Evolutionary conservation across 2,888 invertebrate genomes (phyloP), one percentile per base, ranked within the genome.

Genomic region (Crematogaster levior): DNA sequence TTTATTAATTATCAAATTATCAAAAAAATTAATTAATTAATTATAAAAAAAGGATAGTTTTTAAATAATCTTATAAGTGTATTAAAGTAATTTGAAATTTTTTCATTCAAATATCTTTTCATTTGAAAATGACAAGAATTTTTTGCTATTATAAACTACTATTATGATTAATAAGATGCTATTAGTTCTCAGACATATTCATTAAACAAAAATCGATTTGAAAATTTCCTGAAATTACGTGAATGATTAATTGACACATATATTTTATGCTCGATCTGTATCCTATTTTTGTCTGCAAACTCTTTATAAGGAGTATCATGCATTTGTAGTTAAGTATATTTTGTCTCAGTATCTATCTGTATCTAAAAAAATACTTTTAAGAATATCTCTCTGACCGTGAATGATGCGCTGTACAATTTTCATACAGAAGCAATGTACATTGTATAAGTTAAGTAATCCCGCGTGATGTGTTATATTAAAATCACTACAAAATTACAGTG

Each of bases 281-380:
- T 48, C 68, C 51, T 70, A 34, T 21, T 51, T 70, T 51, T 70
- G 48, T 34, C 68, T 51, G 48, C 34, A 48, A 51, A 70, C 4
- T 70, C 68, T 34, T 70, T 70, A 51, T 34, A 70, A 34, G 48
- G 15, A 34, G 51, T 70, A 70, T 51, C 48, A n/a, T 70, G 68
- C 48, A 70, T 70, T 48, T 70, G 68, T 61, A 61, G 43, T 9
- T 73, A 73, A 43, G 27, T 73, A 73, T 40, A 43, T 27, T 24
- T n/a, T 73, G 60, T 73, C n/a, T 27, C 73, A 43, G 40, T n/a
- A n/a, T n/a, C 27, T 73, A 61, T 27, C 61, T 73, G 61, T 73
- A 73, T 73, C 73, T 73, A 73, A 73, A 15, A 73, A 21, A 74
- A 30, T 46, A 56, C 4, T 58, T 61, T 51, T 65, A n/a, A n/a